Base-by-base conservation (phyloP, 2,113 vertebrate genomes). In the Pyrgilauda ruficollis region DNA sequence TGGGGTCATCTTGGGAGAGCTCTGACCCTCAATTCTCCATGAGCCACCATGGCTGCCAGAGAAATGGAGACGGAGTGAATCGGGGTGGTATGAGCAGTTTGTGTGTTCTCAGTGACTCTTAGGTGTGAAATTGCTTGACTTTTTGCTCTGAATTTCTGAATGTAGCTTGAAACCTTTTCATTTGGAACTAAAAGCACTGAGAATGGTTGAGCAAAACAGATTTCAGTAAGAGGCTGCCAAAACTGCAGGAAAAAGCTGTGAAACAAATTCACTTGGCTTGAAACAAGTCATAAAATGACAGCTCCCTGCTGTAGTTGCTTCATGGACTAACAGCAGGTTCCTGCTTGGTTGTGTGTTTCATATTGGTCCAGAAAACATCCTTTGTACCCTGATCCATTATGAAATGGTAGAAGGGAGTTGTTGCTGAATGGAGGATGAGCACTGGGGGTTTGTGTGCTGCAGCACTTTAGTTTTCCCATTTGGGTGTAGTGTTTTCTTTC, bases 201-300 rank as follows among this genome's bases (percentile, higher is more conserved):
- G 68, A 84, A 39, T 30, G 28, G 41, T 73, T 64, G 41, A 93
- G 61, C 88, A 90, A 95, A 96, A 64, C 93, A 94, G 90, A 95
- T 94, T 93, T 87, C 88, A 84, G 84, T 82, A 55, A 87, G 70
- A 53, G 8, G 4, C 53, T 96, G 75, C 93, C 63, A 59, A 59
- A 68, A 62, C 74, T 92, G 74, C 86, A 91, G 95, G 92, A 83
- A 73, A 66, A 86, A 63, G 39, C 94, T 96, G 87, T 93, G 96
- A 96, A 95, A 96, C 92, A 96, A 97, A 93, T 95, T 95, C 22
- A 5, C 73, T 96, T 96, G 90, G 93, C 85, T 84, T 56, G 70
- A 92, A 95, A 37, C 64, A 77, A 90, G 85, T 67, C 8, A 1
- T 84, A 78, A 90, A 92, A 82, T 62, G 92, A 86, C 96, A 92